Percentiles rank a stretch among this genome's conserved stretches.
Conservation (phyloP, 1,140 invertebrate species). For the Orchestia grillus region DNA sequence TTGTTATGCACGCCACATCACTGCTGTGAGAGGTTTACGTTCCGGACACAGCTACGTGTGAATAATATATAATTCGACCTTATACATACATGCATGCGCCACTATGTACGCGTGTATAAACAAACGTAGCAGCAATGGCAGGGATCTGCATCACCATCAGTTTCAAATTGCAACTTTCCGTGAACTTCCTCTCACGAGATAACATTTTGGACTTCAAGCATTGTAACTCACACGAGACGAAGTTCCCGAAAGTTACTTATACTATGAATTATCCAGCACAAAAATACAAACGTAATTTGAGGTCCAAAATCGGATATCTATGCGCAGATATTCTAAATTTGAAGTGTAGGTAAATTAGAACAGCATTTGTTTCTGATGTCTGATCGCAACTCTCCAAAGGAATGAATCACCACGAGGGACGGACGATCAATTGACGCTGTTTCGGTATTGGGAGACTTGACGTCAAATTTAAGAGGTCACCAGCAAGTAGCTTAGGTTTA, state of each 20-base stretch:
- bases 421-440: background rate
- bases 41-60: background rate
- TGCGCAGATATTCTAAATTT: background rate
- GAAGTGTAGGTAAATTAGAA: background rate
- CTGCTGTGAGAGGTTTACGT: background rate
- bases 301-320: background rate
- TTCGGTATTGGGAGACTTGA: background rate
- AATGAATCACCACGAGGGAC: background rate
- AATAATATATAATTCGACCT: conserved; percentile 37
- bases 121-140: background rate
- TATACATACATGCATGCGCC: background rate
- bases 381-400: background rate
- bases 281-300: background rate
- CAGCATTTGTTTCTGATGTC: background rate
- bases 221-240: background rate
- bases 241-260: background rate
- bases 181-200: background rate
- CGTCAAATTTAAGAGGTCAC: background rate
- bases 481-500: background rate
- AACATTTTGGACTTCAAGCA: background rate
- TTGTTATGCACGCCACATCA: background rate
- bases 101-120: background rate
- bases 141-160: background rate
- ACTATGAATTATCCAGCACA: background rate
- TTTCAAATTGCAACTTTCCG: background rate